phyloP scores from a whole-genome alignment of 53 echinoderm and acorn worm species.

The Mesocentrotus franciscanus region DNA sequence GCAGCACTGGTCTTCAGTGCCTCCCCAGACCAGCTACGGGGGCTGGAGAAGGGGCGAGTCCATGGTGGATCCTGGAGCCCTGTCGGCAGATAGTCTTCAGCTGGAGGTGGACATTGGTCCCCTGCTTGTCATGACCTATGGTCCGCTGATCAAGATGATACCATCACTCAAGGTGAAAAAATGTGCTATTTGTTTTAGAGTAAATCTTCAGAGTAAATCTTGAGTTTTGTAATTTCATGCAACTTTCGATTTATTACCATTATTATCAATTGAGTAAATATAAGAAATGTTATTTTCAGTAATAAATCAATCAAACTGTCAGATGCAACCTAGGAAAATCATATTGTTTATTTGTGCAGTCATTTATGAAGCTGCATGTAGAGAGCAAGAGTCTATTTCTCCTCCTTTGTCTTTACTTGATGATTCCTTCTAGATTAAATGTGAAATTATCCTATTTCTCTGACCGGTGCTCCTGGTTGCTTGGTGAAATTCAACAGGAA shows the following conservation, averaged over 20 bases:
- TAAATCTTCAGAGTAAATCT: neutral
- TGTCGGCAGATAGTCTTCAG: constrained; percentile 83
- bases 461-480: no score
- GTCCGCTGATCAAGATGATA: constrained; percentile 81
- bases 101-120: constrained; percentile 97
- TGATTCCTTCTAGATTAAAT: no score
- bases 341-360: no score
- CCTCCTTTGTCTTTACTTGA: no score
- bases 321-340: no score
- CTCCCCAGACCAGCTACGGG: constrained; percentile 82
- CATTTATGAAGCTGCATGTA: no score
- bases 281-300: no score
- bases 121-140: constrained; percentile 87
- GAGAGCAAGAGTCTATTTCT: no score
- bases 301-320: no score
- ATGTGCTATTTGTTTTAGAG: neutral
- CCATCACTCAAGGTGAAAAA: constrained; percentile 84
- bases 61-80: constrained; percentile 77
- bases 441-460: no score
- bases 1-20: constrained; percentile 62
- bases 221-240: neutral
- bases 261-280: no score
- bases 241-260: neutral
- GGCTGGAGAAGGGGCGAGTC: constrained; percentile 81
- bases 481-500: no score